phyloP scores from a whole-genome alignment of 2,888 invertebrate genomes.

The Pegoplata infirma region DNA sequence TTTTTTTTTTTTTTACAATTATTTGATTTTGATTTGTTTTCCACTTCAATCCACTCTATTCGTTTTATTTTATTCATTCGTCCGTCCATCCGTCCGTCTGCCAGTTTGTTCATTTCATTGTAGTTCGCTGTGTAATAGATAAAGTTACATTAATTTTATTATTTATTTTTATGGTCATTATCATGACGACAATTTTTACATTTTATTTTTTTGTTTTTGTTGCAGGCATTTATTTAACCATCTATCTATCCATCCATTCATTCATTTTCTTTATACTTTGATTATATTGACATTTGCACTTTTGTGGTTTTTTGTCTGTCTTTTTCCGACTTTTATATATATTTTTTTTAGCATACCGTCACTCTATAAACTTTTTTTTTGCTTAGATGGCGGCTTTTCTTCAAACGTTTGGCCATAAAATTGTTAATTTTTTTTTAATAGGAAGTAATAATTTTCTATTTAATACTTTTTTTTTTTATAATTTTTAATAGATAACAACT shows the following conservation, averaged over 20 bases:
- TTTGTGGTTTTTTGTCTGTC: conserved; percentile 50
- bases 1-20: conserved; percentile 58
- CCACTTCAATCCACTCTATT: conserved; percentile 51
- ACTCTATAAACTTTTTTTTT: conserved; percentile 37
- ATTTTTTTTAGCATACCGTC: conserved; percentile 52
- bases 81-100: no score
- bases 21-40: conserved; percentile 62
- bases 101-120: conserved; percentile 21
- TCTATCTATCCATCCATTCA: conserved; percentile 22
- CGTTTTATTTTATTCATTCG: no score
- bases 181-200: conserved; percentile 60
- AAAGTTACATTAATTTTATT: conserved; percentile 61
- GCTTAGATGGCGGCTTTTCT: conserved; percentile 49
- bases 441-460: conserved; percentile 58
- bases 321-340: conserved; percentile 10
- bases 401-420: conserved; percentile 59
- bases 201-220: conserved; percentile 10
- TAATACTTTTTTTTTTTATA: conserved; percentile 12
- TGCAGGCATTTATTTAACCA: neutral
- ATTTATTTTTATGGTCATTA: conserved; percentile 63
- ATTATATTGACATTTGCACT: conserved; percentile 57
- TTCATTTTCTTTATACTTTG: conserved; percentile 51
- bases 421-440: conserved; percentile 51
- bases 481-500: conserved; percentile 51
- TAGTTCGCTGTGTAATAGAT: conserved; percentile 49